These are phyloP conservation scores for Parotocinclus haroldoi DNA, from an alignment of 2,797 vertebrate species.

Conservation along the genomic window DNA sequence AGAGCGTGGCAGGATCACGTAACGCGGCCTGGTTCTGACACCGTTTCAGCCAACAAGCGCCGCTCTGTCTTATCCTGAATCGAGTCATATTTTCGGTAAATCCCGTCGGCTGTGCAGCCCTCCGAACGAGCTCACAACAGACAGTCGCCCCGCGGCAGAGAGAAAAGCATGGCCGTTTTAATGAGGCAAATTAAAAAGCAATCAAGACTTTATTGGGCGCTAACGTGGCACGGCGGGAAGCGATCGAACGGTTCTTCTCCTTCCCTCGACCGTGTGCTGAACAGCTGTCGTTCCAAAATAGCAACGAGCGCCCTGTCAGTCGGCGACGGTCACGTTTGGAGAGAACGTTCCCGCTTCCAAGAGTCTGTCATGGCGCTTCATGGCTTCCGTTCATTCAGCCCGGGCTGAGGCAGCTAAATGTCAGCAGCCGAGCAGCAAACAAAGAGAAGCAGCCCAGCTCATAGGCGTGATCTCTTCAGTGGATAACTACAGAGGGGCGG, in stretches of 20 bases:
- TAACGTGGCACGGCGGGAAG: slow-evolving; percentile 12
- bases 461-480: slow-evolving; percentile 29
- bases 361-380: slow-evolving; percentile 33
- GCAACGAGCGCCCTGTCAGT: slow-evolving; percentile 14
- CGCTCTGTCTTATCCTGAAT: too few relatives aligned
- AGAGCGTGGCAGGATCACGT: background rate
- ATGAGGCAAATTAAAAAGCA: slow-evolving; percentile 42
- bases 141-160: slow-evolving; percentile 6
- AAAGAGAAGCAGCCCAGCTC: slow-evolving; percentile 24
- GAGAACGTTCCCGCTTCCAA: background rate
- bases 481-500: slow-evolving; percentile 20
- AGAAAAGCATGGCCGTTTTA: slow-evolving; percentile 16
- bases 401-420: slow-evolving; percentile 33
- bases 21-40: too few relatives aligned
- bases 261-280: slow-evolving; percentile 8
- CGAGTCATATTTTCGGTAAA: background rate
- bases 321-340: background rate
- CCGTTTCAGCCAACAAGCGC: too few relatives aligned
- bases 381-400: slow-evolving; percentile 10
- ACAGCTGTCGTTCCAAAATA: slow-evolving; percentile 29
- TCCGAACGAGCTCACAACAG: slow-evolving; percentile 10
- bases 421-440: slow-evolving; percentile 32
- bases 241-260: slow-evolving; percentile 11
- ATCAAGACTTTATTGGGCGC: slow-evolving; percentile 14
- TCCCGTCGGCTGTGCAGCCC: background rate